Conservation (phyloP, 2,113 vertebrate species). For the Coptodon bakossiorum region DNA sequence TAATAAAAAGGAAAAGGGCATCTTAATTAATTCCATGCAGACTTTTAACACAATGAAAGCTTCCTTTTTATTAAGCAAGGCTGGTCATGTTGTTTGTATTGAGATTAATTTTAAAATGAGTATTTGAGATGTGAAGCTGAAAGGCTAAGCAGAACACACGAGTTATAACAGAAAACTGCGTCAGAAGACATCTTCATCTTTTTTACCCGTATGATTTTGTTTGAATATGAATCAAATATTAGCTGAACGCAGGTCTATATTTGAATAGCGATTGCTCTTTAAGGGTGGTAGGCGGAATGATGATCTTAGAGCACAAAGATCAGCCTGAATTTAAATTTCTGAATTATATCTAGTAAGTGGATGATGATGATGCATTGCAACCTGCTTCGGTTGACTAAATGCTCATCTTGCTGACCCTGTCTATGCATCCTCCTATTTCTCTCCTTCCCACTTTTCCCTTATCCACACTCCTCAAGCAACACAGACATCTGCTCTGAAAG, state of each 20-base stretch:
- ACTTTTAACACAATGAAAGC: not conserved
- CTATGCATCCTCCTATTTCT: constrained; percentile 40
- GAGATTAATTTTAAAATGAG: not conserved
- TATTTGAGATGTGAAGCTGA: not conserved
- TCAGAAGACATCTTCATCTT: not conserved
- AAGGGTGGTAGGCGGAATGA: not conserved
- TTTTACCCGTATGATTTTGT: not conserved
- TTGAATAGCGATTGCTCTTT: not conserved
- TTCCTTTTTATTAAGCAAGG: not conserved
- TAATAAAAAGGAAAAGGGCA: not conserved
- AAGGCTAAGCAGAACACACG: not conserved
- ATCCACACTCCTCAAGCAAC: constrained; percentile 48
- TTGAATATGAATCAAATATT: not conserved
- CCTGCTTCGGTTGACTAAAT: constrained; percentile 45
- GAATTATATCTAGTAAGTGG: constrained; percentile 61
- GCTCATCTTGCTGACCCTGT: constrained; percentile 63
- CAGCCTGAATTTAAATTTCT: constrained; percentile 24
- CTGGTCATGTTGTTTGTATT: not conserved
- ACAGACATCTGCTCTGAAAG: constrained; percentile 81
- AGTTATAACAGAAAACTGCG: not conserved
- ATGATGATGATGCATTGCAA: constrained; percentile 78
- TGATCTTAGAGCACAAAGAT: not conserved
- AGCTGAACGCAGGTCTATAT: not conserved
- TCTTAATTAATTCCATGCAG: not conserved
- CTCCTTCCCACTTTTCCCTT: constrained; percentile 30